Evolutionary conservation across 2,113 vertebrate species (phyloP).

Genomic region (Oryzias celebensis): DNA sequence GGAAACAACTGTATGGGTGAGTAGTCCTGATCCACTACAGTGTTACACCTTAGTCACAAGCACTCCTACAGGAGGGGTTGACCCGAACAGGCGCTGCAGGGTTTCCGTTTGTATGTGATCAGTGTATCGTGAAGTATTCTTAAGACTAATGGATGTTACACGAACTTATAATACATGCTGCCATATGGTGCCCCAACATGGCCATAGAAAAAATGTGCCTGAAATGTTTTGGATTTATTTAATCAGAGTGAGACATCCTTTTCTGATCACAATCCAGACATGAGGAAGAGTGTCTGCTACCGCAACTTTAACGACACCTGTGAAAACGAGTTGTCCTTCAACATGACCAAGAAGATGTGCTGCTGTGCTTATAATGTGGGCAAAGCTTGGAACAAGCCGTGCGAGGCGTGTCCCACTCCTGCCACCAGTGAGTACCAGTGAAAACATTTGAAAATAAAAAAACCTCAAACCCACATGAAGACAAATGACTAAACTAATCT

Average conservation of each 20-base stretch:
- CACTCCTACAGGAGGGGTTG: too few species aligned
- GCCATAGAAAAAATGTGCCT: too few species aligned
- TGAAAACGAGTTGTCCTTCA: constrained; percentile 89
- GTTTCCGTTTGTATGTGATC: too few species aligned
- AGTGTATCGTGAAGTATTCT: too few species aligned
- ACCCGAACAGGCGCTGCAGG: too few species aligned
- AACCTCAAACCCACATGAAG: neutral
- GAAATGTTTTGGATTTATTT: neutral
- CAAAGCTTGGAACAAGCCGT: constrained; percentile 94
- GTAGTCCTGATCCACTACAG: constrained; percentile 4
- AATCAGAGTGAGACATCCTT: too few species aligned
- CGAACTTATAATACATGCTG: too few species aligned
- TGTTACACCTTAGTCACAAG: too few species aligned
- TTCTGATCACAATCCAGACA: constrained; percentile 68
- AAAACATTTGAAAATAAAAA: neutral
- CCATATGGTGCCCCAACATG: too few species aligned
- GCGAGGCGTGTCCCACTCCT: constrained; percentile 88
- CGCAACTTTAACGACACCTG: constrained; percentile 90
- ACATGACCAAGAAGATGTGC: constrained; percentile 94
- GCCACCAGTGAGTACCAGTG: constrained; percentile 82
- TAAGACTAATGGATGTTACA: too few species aligned
- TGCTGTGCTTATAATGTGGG: constrained; percentile 94
- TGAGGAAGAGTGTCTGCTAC: constrained; percentile 91
- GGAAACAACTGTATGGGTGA: constrained; percentile 93
- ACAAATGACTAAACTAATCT: neutral